Conservation (phyloP, 1,140 invertebrate species). For the Platyscapa corneri region DNA sequence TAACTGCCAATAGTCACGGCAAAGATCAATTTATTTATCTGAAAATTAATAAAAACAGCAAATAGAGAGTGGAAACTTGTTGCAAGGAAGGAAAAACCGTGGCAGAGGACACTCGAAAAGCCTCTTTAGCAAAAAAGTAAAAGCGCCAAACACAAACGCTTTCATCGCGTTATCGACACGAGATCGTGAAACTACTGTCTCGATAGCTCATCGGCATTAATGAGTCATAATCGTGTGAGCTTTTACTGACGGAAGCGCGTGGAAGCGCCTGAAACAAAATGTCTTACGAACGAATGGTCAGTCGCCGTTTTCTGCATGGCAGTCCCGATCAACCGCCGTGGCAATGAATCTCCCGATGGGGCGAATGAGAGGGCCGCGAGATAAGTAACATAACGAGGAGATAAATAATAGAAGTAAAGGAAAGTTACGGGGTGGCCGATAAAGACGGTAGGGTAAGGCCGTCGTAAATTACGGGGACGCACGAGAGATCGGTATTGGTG, state of each 20-base stretch:
- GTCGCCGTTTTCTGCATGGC: not conserved
- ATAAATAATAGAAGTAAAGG: slow-evolving; percentile 50
- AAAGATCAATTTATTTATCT: too few species aligned
- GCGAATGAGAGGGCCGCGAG: not conserved
- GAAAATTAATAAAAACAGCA: too few species aligned
- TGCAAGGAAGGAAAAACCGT: too few species aligned
- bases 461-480: slow-evolving; percentile 27
- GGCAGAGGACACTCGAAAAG: too few species aligned
- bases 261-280: not conserved
- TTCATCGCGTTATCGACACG: not conserved
- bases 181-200: not conserved
- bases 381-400: slow-evolving; percentile 39
- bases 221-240: slow-evolving; percentile 14
- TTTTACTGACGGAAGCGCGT: not conserved
- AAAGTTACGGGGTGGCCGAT: slow-evolving; percentile 20
- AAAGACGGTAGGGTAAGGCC: not conserved
- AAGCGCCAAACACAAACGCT: not conserved
- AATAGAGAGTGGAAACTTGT: too few species aligned
- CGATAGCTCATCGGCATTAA: not conserved
- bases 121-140: not conserved
- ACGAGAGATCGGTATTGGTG: not conserved
- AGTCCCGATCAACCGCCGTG: not conserved
- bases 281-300: not conserved
- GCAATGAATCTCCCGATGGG: not conserved
- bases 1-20: too few species aligned